Conservation (phyloP, 2,797 vertebrate species). For the Furcifer pardalis region DNA sequence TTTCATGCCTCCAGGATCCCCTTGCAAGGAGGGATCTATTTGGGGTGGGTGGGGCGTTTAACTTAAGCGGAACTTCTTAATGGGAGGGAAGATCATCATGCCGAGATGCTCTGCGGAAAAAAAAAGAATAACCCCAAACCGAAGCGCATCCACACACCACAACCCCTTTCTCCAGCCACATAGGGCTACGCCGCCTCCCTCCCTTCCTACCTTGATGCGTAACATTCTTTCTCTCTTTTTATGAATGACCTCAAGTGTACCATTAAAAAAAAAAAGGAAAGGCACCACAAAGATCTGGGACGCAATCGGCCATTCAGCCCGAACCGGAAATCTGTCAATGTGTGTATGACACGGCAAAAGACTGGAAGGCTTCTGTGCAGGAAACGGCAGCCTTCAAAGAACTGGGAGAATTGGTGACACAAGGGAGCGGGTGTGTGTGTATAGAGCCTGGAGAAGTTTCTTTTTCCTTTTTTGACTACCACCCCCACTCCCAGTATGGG, state of each 20-base stretch:
- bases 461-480: too few species aligned
- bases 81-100: background rate
- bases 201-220: background rate
- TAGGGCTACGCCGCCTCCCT: background rate
- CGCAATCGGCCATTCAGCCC: background rate
- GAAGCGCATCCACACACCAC: background rate
- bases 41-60: too few species aligned
- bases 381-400: background rate
- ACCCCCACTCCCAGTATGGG: too few species aligned
- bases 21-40: too few species aligned
- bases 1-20: too few species aligned
- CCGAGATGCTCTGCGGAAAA: too few species aligned
- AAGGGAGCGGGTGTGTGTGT: background rate
- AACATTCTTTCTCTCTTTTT: background rate
- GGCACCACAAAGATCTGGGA: too few species aligned
- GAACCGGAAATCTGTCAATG: background rate
- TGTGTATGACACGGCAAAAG: background rate
- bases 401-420: background rate
- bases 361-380: background rate
- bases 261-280: too few species aligned
- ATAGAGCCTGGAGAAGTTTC: too few species aligned
- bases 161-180: background rate
- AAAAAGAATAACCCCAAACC: too few species aligned
- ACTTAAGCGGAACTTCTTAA: too few species aligned
- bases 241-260: background rate